Evolutionary conservation across 2,797 vertebrate genomes (phyloP).

Genomic region (Xerus rutilus): DNA sequence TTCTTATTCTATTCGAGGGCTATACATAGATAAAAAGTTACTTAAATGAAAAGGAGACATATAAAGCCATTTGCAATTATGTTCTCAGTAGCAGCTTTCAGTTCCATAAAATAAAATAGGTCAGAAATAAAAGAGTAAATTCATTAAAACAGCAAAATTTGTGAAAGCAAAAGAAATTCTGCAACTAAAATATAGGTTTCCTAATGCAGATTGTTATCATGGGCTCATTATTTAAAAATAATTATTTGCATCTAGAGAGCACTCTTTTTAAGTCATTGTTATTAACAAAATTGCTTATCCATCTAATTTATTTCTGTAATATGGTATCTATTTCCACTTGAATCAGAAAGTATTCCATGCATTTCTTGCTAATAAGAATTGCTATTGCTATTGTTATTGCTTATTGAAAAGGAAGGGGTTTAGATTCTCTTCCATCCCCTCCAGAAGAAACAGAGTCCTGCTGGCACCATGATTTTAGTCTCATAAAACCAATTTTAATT

Average conservation of each 20-base stretch:
- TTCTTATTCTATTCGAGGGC: constrained; percentile 30
- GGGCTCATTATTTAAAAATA: constrained; percentile 63
- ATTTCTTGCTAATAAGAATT: constrained; percentile 64
- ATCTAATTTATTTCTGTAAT: constrained; percentile 52
- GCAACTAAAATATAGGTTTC: constrained; percentile 36
- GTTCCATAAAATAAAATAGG: constrained; percentile 61
- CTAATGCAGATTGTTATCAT: constrained; percentile 38
- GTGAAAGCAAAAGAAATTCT: constrained; percentile 46
- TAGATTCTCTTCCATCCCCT: not conserved
- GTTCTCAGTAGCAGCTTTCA: constrained; percentile 23
- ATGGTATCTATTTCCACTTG: constrained; percentile 52
- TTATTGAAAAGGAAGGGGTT: not conserved
- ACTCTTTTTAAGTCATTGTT: constrained; percentile 58
- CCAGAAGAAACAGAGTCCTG: not conserved
- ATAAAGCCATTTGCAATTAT: constrained; percentile 52
- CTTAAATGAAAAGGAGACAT: constrained; percentile 41
- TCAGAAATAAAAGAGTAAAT: constrained; percentile 68
- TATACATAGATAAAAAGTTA: constrained; percentile 38
- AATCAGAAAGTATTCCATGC: constrained; percentile 41
- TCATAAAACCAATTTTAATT: not conserved
- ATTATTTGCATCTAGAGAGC: constrained; percentile 60
- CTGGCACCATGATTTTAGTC: not conserved
- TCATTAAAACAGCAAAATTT: constrained; percentile 62
- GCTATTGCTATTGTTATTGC: not conserved
- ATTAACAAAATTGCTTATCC: constrained; percentile 69